A percentile compares a stretch with the other conserved stretches of the same genome.
These are phyloP conservation scores for Daboia siamensis DNA, from an alignment of 2,113 vertebrate genomes.

Conservation along the genomic window DNA sequence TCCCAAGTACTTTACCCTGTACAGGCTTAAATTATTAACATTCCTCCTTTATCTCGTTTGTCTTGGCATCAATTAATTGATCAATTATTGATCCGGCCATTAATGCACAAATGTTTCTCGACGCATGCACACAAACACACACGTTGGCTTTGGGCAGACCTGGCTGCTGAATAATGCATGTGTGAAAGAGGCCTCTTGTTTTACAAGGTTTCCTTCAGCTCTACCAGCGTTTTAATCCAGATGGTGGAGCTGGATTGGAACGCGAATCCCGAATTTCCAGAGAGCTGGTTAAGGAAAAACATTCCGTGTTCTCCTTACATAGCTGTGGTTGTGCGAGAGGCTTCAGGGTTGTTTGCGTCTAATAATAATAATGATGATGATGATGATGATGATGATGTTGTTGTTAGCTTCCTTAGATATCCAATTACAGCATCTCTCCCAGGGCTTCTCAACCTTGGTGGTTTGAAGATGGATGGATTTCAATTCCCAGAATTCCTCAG, in stretches of 20 bases:
- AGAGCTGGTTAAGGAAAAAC: neutral
- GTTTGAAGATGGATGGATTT: neutral
- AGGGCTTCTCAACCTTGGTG: neutral
- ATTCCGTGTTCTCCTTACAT: neutral
- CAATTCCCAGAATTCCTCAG: neutral
- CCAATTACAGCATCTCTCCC: neutral
- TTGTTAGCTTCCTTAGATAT: neutral
- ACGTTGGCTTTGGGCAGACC: neutral
- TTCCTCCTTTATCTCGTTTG: neutral
- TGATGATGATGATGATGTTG: too few relatives aligned
- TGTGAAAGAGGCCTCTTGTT: neutral
- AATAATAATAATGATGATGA: too few relatives aligned
- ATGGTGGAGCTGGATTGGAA: neutral
- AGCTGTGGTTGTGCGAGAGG: neutral
- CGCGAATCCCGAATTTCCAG: neutral
- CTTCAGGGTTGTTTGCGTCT: neutral
- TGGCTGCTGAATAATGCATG: neutral
- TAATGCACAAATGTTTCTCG: neutral
- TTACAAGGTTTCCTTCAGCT: neutral
- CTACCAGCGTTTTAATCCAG: neutral
- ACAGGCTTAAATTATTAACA: conserved; percentile 1
- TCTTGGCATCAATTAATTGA: neutral
- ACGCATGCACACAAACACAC: neutral
- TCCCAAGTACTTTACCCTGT: neutral
- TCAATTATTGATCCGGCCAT: neutral